phyloP scores from a whole-genome alignment of 1,140 invertebrate genomes.

The Goniozus legneri region DNA sequence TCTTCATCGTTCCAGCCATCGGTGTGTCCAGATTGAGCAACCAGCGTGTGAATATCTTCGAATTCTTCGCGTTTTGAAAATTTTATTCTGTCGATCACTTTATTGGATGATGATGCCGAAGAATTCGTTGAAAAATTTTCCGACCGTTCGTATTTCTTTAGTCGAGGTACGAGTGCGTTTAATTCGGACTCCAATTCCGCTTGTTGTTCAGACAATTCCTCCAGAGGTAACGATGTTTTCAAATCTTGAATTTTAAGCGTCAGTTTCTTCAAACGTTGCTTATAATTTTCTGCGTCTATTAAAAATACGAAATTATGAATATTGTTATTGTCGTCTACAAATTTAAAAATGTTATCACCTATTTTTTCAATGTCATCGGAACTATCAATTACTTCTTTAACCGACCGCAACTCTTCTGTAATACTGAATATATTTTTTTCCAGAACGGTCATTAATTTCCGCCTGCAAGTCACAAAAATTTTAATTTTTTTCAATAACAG shows the following conservation, averaged over 20 bases:
- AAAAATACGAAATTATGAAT: slow-evolving; percentile 11
- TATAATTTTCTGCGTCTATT: slow-evolving; percentile 39
- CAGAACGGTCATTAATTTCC: slow-evolving; percentile 20
- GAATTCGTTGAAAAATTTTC: slow-evolving; percentile 6
- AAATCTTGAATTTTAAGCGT: slow-evolving; percentile 43
- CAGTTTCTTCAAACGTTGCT: slow-evolving; percentile 33
- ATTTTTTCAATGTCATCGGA: background rate
- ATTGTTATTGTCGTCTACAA: background rate
- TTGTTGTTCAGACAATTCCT: slow-evolving; percentile 29
- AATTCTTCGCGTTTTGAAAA: slow-evolving; percentile 8
- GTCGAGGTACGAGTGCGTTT: slow-evolving; percentile 22
- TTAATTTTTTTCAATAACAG: slow-evolving; percentile 25
- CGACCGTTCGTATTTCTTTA: slow-evolving; percentile 34
- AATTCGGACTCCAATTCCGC: slow-evolving; percentile 31
- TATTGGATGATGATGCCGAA: background rate
- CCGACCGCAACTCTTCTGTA: too few species aligned
- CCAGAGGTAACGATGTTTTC: slow-evolving; percentile 25
- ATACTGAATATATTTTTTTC: slow-evolving; percentile 34
- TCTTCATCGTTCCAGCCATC: slow-evolving; percentile 45
- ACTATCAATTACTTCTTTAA: background rate
- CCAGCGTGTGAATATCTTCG: slow-evolving; percentile 33
- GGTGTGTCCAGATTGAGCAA: slow-evolving; percentile 43
- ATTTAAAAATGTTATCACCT: slow-evolving; percentile 5
- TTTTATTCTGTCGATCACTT: slow-evolving; percentile 6
- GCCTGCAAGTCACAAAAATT: slow-evolving; percentile 13